Evolutionary conservation across 2,113 vertebrate species (phyloP), one percentile per base, ranked within the genome.

Genomic region (Mormyrus lacerda): DNA sequence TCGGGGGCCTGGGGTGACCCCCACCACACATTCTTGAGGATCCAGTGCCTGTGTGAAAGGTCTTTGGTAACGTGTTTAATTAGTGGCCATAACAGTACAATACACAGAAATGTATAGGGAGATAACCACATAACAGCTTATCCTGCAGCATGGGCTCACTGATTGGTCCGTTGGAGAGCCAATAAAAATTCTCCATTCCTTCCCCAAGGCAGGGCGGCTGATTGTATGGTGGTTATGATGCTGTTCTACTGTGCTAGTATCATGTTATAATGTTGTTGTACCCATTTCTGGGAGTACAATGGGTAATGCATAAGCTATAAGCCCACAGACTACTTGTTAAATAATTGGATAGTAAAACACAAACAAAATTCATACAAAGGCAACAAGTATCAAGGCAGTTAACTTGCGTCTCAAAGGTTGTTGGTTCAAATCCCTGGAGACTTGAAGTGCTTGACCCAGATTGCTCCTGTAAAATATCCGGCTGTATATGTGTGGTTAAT

Each of bases 241-340:
- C 92, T 88, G 90, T 91, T 89, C 84, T 90, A 86, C 73, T 92
- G 82, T 90, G 89, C 89, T 88, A 79, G 73, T 79, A 79, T 79
- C 31, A 19, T 79, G 35, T 79, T 79, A 79, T 17, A 19, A 79
- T 79, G 35, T 42, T 79, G 73, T 39, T 79, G 73, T 42, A 15
- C 73, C 73, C 11, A 42, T 79, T 79, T 79, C 35, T 79, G 73
- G 17, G 2, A 79, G 35, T 79, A 79, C 73, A 79, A 17, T 35
- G n/a, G 15, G 15, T 42, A 39, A 79, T 42, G 73, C 17, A 79
- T 42, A 79, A 79, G 73, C 35, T 79, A 42, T 39, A 35, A 42
- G 73, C 73, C 35, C 73, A 42, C 35, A 79, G 73, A 19, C 73
- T 79, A 79, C 15, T 39, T 35, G 69, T 39, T 79, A 42, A 79